These are phyloP conservation scores for Dendrocincla tyrannina DNA, from an alignment of 2,797 vertebrate species.

Conservation along the genomic window DNA sequence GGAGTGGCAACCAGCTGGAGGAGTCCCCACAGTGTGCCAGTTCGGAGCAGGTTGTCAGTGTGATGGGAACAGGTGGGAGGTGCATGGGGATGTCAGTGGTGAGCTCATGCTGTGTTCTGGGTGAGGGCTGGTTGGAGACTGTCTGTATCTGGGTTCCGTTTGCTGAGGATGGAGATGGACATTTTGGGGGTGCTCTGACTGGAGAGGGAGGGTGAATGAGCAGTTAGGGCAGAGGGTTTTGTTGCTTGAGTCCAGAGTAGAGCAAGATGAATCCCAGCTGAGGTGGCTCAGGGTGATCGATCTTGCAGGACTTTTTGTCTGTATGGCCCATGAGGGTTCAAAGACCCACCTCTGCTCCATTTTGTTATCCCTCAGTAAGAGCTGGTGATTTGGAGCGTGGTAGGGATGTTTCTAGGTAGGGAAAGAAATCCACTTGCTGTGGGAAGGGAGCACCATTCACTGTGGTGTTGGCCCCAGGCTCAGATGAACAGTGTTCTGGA, in stretches of 20 bases:
- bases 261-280: background rate
- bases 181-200: background rate
- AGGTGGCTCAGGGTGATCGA: background rate
- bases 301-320: background rate
- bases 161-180: background rate
- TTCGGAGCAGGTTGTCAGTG: fast-evolving
- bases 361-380: background rate
- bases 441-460: background rate
- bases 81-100: fast-evolving
- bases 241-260: background rate
- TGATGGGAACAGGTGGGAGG: background rate
- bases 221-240: background rate
- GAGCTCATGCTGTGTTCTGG: background rate
- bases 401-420: background rate
- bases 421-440: background rate
- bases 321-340: background rate
- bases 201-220: background rate
- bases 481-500: background rate
- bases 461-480: background rate
- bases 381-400: background rate
- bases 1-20: background rate
- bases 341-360: background rate
- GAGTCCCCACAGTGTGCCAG: background rate
- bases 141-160: background rate
- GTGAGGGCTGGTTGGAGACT: background rate